A percentile compares a stretch with the other conserved stretches of the same genome.
Conservation (phyloP, 2,113 vertebrate genomes). For the Cyprinodon tularosa region DNA sequence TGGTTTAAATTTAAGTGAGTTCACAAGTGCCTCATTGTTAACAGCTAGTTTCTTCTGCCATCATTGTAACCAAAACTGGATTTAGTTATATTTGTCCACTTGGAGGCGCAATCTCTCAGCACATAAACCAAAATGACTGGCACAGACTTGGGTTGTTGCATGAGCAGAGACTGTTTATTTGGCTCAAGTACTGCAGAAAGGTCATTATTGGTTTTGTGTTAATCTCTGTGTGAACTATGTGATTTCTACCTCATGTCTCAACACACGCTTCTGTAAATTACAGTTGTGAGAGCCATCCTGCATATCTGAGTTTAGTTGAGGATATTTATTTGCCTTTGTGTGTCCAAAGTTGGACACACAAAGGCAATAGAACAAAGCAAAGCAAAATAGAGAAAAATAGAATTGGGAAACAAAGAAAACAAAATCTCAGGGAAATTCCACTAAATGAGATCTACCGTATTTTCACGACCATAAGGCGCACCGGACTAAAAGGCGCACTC, state of each 20-base stretch:
- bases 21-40: neutral
- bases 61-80: neutral
- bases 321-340: constrained; percentile 70
- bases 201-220: neutral
- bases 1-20: neutral
- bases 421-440: constrained; percentile 68
- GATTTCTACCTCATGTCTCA: neutral
- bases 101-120: constrained; percentile 44
- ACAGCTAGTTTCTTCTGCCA: neutral
- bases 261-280: constrained; percentile 74
- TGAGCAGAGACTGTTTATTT: constrained; percentile 2
- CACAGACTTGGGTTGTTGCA: neutral
- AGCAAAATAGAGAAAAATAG: constrained; percentile 69
- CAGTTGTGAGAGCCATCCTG: neutral
- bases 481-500: too few species aligned
- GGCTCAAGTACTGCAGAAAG: neutral
- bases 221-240: neutral
- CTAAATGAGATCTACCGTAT: constrained; percentile 47
- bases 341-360: constrained; percentile 83
- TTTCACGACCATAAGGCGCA: too few species aligned
- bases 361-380: constrained; percentile 83
- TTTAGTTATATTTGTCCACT: constrained; percentile 35
- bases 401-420: constrained; percentile 72
- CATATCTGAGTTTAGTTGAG: constrained; percentile 59
- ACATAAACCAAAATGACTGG: neutral